These are phyloP conservation scores for Cantharis rufa DNA, from an alignment of 2,888 invertebrate genomes.

Conservation along the genomic window DNA sequence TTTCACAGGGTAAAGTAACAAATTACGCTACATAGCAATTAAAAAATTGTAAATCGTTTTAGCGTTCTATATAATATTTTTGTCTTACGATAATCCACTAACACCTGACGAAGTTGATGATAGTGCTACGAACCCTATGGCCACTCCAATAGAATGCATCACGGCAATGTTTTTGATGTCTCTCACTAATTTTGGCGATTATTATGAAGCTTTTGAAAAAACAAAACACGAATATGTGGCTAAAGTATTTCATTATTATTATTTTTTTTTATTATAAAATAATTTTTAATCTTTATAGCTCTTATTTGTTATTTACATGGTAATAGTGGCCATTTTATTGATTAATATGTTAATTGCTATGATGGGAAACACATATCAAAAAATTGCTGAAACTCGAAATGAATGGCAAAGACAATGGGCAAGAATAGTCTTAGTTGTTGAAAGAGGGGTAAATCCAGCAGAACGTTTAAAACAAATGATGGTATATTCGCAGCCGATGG, in stretches of 20 bases:
- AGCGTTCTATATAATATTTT: constrained; percentile 91
- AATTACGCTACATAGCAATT: not conserved
- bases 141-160: constrained; percentile 90
- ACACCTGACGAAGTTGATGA: constrained; percentile 84
- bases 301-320: constrained; percentile 93
- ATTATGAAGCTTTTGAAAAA: constrained; percentile 87
- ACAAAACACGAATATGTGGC: constrained; percentile 88
- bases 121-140: constrained; percentile 82
- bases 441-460: constrained; percentile 91
- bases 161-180: constrained; percentile 99
- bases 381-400: constrained; percentile 94
- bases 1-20: constrained; percentile 82
- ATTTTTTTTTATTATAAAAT: not conserved
- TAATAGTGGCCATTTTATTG: constrained; percentile 89
- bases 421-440: constrained; percentile 93
- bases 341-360: constrained; percentile 99
- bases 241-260: constrained; percentile 69
- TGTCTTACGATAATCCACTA: constrained; percentile 83
- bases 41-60: constrained; percentile 42
- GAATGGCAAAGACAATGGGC: constrained; percentile 99
- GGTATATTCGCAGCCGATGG: constrained; percentile 94
- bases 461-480: constrained; percentile 84
- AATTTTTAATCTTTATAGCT: constrained; percentile 63
- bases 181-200: constrained; percentile 93
- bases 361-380: constrained; percentile 99